These are phyloP conservation scores for Xylota segnis DNA, from an alignment of 2,888 invertebrate genomes.

Conservation along the genomic window DNA sequence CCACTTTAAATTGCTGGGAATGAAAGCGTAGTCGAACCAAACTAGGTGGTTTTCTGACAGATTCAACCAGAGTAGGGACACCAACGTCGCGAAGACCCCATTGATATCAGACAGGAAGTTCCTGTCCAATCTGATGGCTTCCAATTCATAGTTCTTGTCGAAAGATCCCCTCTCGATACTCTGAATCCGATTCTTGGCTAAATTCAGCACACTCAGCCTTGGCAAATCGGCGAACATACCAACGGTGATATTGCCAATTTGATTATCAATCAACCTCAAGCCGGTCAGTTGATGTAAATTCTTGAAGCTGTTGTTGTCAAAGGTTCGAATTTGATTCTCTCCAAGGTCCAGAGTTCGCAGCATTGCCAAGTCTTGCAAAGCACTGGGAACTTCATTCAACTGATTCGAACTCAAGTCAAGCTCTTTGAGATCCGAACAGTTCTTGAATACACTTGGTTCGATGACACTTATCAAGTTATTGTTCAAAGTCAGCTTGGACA, in stretches of 20 bases:
- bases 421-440: constrained; percentile 95
- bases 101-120: constrained; percentile 95
- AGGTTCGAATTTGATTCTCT: constrained; percentile 94
- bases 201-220: constrained; percentile 93
- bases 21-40: constrained; percentile 97
- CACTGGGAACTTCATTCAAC: constrained; percentile 92
- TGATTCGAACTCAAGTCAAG: constrained; percentile 95
- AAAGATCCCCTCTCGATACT: constrained; percentile 94
- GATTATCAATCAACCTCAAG: constrained; percentile 94
- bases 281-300: constrained; percentile 95
- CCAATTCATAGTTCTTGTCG: constrained; percentile 91
- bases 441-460: constrained; percentile 93
- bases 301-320: constrained; percentile 93
- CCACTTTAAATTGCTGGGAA: constrained; percentile 95
- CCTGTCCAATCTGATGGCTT: constrained; percentile 94
- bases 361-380: constrained; percentile 92
- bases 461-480: constrained; percentile 93
- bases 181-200: constrained; percentile 95
- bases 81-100: constrained; percentile 93
- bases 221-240: constrained; percentile 96
- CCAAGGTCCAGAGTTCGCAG: constrained; percentile 95
- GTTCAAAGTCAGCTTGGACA: constrained; percentile 93
- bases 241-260: constrained; percentile 92
- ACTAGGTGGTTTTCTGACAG: constrained; percentile 95
- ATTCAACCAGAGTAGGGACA: constrained; percentile 93